These are phyloP conservation scores for Odontothrips loti DNA, from an alignment of 2,888 invertebrate species.

Conservation along the genomic window DNA sequence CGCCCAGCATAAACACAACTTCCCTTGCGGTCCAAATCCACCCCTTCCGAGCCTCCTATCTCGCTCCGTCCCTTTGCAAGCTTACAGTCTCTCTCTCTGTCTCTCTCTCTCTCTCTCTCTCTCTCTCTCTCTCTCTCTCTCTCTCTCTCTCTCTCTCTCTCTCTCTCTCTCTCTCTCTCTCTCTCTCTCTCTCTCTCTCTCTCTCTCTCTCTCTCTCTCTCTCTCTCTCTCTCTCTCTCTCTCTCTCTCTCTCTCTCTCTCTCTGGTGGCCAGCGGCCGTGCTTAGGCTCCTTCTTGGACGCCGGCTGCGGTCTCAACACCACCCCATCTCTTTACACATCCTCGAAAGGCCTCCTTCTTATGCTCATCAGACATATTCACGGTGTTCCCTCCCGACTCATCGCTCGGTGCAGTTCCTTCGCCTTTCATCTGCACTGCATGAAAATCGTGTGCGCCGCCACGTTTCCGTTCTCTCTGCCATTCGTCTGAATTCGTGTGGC, in stretches of 20 bases:
- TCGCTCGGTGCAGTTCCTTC: no score
- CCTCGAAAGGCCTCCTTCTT: no score
- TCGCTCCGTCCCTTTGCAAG: neutral
- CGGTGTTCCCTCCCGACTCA: no score
- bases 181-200: neutral
- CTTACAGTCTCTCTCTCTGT: neutral
- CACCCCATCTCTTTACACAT: no score
- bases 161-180: neutral
- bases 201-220: neutral
- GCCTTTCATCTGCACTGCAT: no score
- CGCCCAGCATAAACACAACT: constrained; percentile 16
- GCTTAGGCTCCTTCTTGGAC: no score
- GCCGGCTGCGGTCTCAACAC: no score
- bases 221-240: no score
- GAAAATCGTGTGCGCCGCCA: no score
- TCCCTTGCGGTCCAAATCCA: neutral
- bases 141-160: neutral
- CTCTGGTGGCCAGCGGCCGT: neutral
- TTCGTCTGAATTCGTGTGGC: no score
- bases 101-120: neutral
- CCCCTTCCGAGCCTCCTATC: neutral
- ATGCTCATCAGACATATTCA: no score
- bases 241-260: neutral
- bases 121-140: neutral
- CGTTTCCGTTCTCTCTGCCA: no score